Percentiles rank a stretch among this genome's conserved stretches.
phyloP scores from a whole-genome alignment of 37 sponge, comb jelly and placozoan species.

The Amphimedon queenslandica region DNA sequence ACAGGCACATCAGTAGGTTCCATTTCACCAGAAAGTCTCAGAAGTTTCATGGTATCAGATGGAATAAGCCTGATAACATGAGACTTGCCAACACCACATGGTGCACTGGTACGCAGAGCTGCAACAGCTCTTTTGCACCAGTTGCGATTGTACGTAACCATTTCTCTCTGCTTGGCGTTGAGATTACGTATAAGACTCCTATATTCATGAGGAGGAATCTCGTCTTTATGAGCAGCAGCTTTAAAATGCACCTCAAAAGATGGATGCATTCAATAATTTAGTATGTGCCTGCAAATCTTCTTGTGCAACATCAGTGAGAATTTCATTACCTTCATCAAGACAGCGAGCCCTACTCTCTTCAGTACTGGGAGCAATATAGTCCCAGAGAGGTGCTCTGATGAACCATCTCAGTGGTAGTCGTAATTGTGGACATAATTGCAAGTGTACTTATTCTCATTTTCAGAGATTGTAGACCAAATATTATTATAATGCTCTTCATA shows the following conservation, averaged over 20 bases:
- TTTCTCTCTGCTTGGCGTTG: constrained; percentile 5
- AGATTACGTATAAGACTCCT: background rate
- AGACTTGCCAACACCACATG: constrained; percentile 50
- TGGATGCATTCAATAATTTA: too few relatives aligned
- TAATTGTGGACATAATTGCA: background rate
- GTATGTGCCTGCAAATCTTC: too few relatives aligned
- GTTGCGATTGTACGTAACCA: constrained; percentile 20
- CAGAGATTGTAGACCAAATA: background rate
- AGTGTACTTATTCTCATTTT: constrained; percentile 1
- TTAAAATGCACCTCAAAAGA: too few relatives aligned
- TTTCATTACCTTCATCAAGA: constrained; percentile 7
- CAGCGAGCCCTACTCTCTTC: background rate
- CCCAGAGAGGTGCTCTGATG: background rate
- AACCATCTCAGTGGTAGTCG: background rate
- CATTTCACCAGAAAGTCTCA: constrained; percentile 1
- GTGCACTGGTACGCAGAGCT: constrained; percentile 34
- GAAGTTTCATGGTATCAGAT: constrained; percentile 18
- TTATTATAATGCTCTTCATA: constrained; percentile 1
- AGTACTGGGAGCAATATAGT: constrained; percentile 6
- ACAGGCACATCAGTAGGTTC: constrained; percentile 33
- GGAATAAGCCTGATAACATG: constrained; percentile 34
- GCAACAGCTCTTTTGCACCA: constrained; percentile 34
- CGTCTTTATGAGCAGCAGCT: constrained; percentile 11
- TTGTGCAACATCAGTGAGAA: background rate
- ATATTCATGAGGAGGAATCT: background rate